phyloP scores from a whole-genome alignment of 2,113 vertebrate genomes.

The Pseudorasbora parva region DNA sequence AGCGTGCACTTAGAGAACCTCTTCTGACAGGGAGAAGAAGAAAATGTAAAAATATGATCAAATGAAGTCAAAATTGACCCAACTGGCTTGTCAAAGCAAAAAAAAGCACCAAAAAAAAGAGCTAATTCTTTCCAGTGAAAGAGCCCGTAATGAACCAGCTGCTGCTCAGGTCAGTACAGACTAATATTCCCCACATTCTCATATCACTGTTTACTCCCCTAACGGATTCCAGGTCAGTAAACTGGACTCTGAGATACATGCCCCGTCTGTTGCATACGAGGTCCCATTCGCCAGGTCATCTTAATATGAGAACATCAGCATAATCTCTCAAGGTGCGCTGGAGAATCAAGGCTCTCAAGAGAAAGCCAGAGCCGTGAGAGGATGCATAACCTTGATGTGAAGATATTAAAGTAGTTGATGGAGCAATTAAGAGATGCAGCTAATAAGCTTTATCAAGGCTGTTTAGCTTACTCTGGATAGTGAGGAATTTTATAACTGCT shows the following conservation, averaged over 20 bases:
- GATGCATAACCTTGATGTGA: constrained; percentile 33
- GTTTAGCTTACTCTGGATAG: constrained; percentile 69
- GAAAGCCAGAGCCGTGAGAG: background rate
- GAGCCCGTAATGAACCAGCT: constrained; percentile 25
- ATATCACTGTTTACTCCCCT: background rate
- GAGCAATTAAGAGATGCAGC: constrained; percentile 59
- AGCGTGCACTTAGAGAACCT: constrained; percentile 2
- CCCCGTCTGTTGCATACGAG: constrained; percentile 17
- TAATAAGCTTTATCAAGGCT: constrained; percentile 71
- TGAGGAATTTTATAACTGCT: constrained; percentile 52
- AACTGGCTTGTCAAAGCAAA: constrained; percentile 71
- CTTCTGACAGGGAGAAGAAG: background rate
- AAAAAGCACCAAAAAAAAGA: constrained; percentile 47
- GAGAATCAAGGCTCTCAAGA: constrained; percentile 9
- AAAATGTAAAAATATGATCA: constrained; percentile 6
- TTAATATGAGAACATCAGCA: constrained; percentile 15
- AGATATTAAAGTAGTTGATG: constrained; percentile 36
- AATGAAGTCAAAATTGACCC: background rate
- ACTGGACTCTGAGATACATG: constrained; percentile 21
- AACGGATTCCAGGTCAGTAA: constrained; percentile 32
- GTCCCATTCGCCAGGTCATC: background rate
- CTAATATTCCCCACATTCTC: constrained; percentile 18
- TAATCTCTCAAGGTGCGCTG: background rate
- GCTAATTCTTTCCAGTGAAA: constrained; percentile 61
- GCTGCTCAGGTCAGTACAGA: constrained; percentile 20